Percentiles rank a stretch among this genome's conserved stretches.
phyloP scores from a whole-genome alignment of 2,888 invertebrate genomes.

The Bedellia somnulentella region DNA sequence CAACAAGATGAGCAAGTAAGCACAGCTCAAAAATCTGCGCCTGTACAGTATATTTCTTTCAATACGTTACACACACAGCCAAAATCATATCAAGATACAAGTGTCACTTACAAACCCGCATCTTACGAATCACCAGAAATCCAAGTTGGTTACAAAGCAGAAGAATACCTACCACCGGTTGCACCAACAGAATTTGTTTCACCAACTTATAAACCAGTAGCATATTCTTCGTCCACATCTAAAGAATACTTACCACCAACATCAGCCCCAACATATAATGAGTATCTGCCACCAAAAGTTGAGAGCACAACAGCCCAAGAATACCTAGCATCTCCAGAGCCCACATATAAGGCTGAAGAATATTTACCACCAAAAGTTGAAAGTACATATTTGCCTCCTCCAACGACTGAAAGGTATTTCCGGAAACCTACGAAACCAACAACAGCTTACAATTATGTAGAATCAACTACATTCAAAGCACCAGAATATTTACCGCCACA shows the following conservation, averaged over 20 bases:
- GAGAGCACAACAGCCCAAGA: slow-evolving; percentile 11
- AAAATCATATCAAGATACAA: slow-evolving; percentile 25
- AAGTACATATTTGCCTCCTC: slow-evolving; percentile 19
- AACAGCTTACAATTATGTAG: slow-evolving; percentile 20
- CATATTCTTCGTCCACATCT: slow-evolving; percentile 23
- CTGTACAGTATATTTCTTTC: slow-evolving; percentile 32
- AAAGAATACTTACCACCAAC: slow-evolving; percentile 7
- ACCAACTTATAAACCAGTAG: slow-evolving; percentile 11
- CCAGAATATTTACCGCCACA: slow-evolving; percentile 40
- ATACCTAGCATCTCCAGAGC: slow-evolving; percentile 14
- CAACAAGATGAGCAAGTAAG: slow-evolving; percentile 13
- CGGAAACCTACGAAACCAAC: slow-evolving; percentile 13
- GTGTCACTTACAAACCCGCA: slow-evolving; percentile 19
- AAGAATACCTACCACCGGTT: slow-evolving; percentile 43
- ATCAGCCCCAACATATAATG: slow-evolving; percentile 1
- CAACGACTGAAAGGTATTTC: slow-evolving; percentile 17
- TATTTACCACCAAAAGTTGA: slow-evolving; percentile 15
- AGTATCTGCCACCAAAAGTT: slow-evolving; percentile 7
- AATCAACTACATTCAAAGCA: slow-evolving; percentile 23
- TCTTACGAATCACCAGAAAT: slow-evolving; percentile 38
- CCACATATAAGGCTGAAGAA: slow-evolving; percentile 22
- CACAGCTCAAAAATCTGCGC: slow-evolving; percentile 24
- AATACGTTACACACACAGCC: too few relatives aligned
- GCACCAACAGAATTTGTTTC: slow-evolving; percentile 7
- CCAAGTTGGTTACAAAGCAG: slow-evolving; percentile 35